Conservation (phyloP, 2,888 invertebrate species). For the Lasioglossum lativentre region DNA sequence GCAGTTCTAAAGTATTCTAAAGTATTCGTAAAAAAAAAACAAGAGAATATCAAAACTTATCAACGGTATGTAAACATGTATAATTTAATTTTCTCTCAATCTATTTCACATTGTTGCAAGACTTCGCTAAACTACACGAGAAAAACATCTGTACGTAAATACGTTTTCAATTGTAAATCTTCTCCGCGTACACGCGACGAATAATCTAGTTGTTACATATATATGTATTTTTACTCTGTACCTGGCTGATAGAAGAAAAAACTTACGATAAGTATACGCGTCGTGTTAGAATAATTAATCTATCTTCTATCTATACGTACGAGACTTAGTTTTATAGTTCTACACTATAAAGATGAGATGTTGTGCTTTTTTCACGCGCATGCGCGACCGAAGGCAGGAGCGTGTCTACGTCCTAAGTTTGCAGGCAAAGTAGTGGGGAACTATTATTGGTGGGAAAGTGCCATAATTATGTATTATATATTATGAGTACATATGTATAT, state of each 20-base stretch:
- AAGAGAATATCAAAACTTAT: slow-evolving; percentile 19
- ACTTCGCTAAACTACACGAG: neutral
- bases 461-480: too few relatives aligned
- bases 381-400: too few relatives aligned
- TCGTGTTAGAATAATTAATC: slow-evolving; percentile 13
- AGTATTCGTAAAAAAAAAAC: slow-evolving; percentile 28
- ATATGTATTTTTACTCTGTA: slow-evolving; percentile 12
- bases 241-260: slow-evolving; percentile 15
- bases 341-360: neutral
- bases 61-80: neutral
- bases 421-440: too few relatives aligned
- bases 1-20: slow-evolving; percentile 46
- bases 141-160: too few relatives aligned
- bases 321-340: slow-evolving; percentile 9
- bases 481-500: too few relatives aligned
- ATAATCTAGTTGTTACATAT: neutral
- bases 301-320: neutral
- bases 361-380: too few relatives aligned
- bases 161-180: neutral
- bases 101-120: neutral
- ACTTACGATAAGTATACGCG: neutral
- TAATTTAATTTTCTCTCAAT: slow-evolving; percentile 16
- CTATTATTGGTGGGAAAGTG: too few relatives aligned
- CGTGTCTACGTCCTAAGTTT: too few relatives aligned
- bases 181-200: neutral